phyloP scores from a whole-genome alignment of 2,888 invertebrate genomes.

The Heliconius hortense region DNA sequence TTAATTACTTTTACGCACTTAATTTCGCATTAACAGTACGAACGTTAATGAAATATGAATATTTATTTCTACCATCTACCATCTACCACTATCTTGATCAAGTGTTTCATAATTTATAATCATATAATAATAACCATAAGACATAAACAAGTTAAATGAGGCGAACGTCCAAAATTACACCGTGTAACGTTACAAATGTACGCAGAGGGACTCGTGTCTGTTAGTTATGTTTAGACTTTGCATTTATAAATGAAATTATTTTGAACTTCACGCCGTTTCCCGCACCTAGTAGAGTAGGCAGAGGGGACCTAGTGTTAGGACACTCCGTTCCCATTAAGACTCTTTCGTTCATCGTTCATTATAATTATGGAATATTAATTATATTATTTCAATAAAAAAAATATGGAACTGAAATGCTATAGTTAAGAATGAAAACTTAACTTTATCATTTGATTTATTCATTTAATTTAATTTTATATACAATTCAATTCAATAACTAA shows the following conservation, averaged over 20 bases:
- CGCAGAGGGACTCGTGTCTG: not conserved
- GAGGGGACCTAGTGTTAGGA: not conserved
- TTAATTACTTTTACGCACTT: conserved; percentile 53
- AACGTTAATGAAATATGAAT: conserved; percentile 62
- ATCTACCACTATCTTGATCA: conserved; percentile 60
- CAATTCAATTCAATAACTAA: not conserved
- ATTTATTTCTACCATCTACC: conserved; percentile 56
- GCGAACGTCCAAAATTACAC: conserved; percentile 60
- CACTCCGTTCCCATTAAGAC: no score
- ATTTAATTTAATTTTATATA: not conserved
- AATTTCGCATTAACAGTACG: conserved; percentile 57
- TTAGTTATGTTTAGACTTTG: conserved; percentile 14
- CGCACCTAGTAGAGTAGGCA: not conserved
- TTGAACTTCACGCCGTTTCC: not conserved
- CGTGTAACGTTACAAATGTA: conserved; percentile 51
- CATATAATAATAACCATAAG: conserved; percentile 65
- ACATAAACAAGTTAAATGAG: conserved; percentile 67
- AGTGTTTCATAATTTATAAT: conserved; percentile 63
- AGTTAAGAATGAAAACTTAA: not conserved
- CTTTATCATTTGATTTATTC: not conserved
- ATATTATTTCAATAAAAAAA: no score
- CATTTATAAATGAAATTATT: not conserved
- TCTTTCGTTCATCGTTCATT: no score
- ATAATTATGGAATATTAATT: no score
- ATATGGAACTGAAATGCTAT: no score